These are phyloP conservation scores for Pentalonia nigronervosa DNA, from an alignment of 1,140 invertebrate genomes.

Conservation along the genomic window DNA sequence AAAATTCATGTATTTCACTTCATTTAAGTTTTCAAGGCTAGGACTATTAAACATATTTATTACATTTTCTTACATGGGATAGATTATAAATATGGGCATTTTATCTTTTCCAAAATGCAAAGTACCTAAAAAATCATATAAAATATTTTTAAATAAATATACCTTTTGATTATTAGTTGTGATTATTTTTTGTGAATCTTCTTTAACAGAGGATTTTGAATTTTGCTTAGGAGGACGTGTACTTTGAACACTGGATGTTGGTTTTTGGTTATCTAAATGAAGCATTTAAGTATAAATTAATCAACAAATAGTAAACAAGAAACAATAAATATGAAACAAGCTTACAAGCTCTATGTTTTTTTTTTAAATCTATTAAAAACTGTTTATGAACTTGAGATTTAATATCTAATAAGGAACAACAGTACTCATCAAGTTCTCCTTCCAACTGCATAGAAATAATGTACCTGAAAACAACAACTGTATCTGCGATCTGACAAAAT, in stretches of 20 bases:
- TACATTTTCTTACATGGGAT: neutral
- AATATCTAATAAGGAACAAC: conserved; percentile 73
- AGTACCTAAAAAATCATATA: neutral
- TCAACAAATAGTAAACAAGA: neutral
- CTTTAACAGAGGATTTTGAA: neutral
- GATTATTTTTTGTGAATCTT: neutral
- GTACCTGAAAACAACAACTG: conserved; percentile 65
- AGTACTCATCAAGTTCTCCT: conserved; percentile 74
- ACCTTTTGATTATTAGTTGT: neutral
- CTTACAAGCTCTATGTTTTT: conserved; percentile 55
- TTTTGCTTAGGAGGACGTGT: neutral
- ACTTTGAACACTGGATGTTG: neutral
- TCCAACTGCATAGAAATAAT: conserved; percentile 72
- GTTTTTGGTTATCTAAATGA: conserved; percentile 39
- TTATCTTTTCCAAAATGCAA: neutral
- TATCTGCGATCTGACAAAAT: neutral
- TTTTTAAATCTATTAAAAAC: conserved; percentile 70
- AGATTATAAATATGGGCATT: no score
- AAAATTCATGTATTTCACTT: neutral
- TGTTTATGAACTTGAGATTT: conserved; percentile 71
- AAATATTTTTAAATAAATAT: neutral
- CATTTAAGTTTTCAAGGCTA: neutral
- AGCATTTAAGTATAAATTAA: neutral
- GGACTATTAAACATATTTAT: neutral
- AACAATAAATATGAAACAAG: conserved; percentile 49